phyloP scores from a whole-genome alignment of 2,797 vertebrate species.

The Tadarida brasiliensis region DNA sequence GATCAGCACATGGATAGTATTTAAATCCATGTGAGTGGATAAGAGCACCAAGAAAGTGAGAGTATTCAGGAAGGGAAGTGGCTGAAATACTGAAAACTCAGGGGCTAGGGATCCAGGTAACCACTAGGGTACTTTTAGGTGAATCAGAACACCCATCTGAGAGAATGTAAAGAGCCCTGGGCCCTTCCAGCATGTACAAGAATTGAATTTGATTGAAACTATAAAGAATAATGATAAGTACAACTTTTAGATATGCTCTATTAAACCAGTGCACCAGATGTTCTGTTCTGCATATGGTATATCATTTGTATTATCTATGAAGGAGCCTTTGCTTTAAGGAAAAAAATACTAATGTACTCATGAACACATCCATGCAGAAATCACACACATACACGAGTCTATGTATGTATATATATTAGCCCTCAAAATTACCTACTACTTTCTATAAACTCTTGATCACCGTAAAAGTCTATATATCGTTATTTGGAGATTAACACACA shows the following conservation, averaged over 20 bases:
- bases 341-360: neutral
- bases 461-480: neutral
- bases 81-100: neutral
- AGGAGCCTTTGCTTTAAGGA: neutral
- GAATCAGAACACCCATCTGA: neutral
- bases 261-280: neutral
- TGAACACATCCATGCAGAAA: neutral
- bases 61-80: neutral
- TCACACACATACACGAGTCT: neutral
- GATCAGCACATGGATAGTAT: neutral
- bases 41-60: neutral
- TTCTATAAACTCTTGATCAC: neutral
- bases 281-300: neutral
- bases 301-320: neutral
- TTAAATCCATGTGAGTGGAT: neutral
- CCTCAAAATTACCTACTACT: neutral
- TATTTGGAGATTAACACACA: neutral
- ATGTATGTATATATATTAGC: neutral
- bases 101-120: neutral
- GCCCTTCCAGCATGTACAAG: neutral
- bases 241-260: neutral
- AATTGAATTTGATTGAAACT: constrained; percentile 31
- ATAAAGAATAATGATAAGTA: neutral
- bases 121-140: neutral
- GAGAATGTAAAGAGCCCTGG: neutral